Evolutionary conservation across 2,888 invertebrate species (phyloP).

Genomic region (Troides aeacus): DNA sequence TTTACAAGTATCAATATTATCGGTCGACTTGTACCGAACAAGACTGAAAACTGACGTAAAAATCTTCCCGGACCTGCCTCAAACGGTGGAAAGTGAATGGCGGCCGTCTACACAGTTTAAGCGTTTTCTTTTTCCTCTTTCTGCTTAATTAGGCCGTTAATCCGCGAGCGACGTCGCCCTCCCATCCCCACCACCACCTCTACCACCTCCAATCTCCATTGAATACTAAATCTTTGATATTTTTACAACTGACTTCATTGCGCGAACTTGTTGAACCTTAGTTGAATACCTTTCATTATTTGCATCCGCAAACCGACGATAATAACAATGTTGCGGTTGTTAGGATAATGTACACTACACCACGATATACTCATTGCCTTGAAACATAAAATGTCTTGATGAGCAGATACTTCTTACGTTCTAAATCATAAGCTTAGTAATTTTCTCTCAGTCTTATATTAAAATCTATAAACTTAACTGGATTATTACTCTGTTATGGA

Average conservation of each 20-base stretch:
- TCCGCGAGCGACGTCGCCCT: constrained; percentile 39
- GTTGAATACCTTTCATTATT: neutral
- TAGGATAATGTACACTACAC: too few species aligned
- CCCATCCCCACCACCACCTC: neutral
- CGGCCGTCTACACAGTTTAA: constrained; percentile 44
- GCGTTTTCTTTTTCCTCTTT: constrained; percentile 55
- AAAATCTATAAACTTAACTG: too few species aligned
- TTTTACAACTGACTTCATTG: constrained; percentile 32
- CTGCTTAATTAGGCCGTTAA: constrained; percentile 73
- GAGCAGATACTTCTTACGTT: too few species aligned
- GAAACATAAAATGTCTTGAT: too few species aligned
- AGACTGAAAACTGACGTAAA: constrained; percentile 76
- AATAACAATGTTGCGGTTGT: too few species aligned
- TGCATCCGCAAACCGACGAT: neutral
- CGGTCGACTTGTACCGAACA: constrained; percentile 43
- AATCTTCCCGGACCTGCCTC: constrained; percentile 75
- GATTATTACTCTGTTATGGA: too few species aligned
- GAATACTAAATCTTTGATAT: constrained; percentile 42
- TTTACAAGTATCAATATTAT: neutral
- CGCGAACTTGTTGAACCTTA: constrained; percentile 36
- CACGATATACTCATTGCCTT: too few species aligned
- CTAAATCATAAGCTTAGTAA: too few species aligned
- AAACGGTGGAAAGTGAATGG: constrained; percentile 58
- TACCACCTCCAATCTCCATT: constrained; percentile 39
- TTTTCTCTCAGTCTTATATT: too few species aligned